phyloP scores from a whole-genome alignment of 1,140 invertebrate genomes.

The Andricus grossulariae region DNA sequence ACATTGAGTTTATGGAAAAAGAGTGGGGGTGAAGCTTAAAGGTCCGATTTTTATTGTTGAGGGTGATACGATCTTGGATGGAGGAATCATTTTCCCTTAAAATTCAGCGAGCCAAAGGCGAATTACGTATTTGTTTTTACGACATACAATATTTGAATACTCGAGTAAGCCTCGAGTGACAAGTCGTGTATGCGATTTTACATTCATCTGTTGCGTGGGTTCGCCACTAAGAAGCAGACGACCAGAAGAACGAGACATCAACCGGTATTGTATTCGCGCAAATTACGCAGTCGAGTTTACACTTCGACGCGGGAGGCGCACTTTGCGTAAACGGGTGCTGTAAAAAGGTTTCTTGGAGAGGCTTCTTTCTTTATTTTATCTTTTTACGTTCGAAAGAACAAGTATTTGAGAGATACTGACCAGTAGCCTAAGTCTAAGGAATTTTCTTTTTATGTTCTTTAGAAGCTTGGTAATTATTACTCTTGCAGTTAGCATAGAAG shows the following conservation, averaged over 20 bases:
- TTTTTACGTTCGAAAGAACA: too few species aligned
- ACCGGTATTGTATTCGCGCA: conserved; percentile 15
- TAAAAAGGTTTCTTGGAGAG: not conserved
- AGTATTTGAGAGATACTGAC: too few species aligned
- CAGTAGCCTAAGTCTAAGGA: too few species aligned
- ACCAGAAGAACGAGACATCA: not conserved
- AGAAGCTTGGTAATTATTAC: too few species aligned
- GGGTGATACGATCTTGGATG: not conserved
- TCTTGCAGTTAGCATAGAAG: too few species aligned
- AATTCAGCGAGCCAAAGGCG: not conserved
- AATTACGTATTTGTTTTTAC: not conserved
- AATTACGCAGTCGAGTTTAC: conserved; percentile 10
- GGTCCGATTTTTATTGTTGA: too few species aligned
- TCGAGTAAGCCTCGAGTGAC: not conserved
- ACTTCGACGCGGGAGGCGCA: conserved; percentile 2
- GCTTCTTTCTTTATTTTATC: not conserved
- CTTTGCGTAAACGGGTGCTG: not conserved
- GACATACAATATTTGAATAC: conserved; percentile 1
- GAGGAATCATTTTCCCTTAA: not conserved
- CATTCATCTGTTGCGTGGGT: conserved; percentile 8
- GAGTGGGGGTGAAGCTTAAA: too few species aligned
- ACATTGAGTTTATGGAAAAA: too few species aligned
- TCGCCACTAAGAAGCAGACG: not conserved
- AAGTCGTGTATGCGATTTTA: conserved; percentile 9
- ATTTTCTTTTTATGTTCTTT: too few species aligned